Conservation (phyloP, 64 coral and sea anemone genomes). For the Platygyra sinensis region DNA sequence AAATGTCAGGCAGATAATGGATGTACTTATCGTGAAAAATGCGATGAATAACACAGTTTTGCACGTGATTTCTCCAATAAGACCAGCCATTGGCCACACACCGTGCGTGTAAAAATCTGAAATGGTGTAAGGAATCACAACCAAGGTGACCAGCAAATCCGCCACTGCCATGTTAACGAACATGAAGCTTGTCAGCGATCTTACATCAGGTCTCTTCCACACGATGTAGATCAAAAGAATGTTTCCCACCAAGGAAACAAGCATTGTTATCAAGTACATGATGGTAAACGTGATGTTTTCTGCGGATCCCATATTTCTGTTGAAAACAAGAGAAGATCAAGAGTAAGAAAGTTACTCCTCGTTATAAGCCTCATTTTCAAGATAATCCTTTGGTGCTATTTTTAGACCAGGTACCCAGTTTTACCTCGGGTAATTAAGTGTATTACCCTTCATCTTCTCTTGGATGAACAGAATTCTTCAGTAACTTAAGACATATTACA, state of each 20-base stretch:
- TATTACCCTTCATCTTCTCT: too few relatives aligned
- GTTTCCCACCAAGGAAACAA: conserved; percentile 49
- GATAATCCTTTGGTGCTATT: too few relatives aligned
- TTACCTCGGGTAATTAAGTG: too few relatives aligned
- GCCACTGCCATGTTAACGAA: conserved; percentile 5
- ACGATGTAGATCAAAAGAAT: background rate
- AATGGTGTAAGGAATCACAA: conserved; percentile 23
- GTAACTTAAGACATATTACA: too few relatives aligned
- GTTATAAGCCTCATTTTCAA: too few relatives aligned
- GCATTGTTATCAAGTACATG: background rate
- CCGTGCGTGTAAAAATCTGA: background rate
- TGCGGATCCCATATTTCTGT: too few relatives aligned
- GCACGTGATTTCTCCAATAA: conserved; percentile 13
- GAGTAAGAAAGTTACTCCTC: too few relatives aligned
- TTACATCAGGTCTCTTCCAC: background rate
- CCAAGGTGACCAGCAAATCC: conserved; percentile 28
- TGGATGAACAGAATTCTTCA: too few relatives aligned
- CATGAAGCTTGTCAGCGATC: background rate
- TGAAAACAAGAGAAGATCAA: too few relatives aligned
- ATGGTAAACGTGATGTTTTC: too few relatives aligned
- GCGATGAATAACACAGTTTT: background rate
- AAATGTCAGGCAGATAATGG: conserved; percentile 3
- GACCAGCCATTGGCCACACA: conserved; percentile 2
- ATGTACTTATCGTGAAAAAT: conserved; percentile 18
- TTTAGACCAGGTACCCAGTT: too few relatives aligned